Evolutionary conservation across 2,888 invertebrate species (phyloP).

Genomic region (Sphaerophoria rueppellii): DNA sequence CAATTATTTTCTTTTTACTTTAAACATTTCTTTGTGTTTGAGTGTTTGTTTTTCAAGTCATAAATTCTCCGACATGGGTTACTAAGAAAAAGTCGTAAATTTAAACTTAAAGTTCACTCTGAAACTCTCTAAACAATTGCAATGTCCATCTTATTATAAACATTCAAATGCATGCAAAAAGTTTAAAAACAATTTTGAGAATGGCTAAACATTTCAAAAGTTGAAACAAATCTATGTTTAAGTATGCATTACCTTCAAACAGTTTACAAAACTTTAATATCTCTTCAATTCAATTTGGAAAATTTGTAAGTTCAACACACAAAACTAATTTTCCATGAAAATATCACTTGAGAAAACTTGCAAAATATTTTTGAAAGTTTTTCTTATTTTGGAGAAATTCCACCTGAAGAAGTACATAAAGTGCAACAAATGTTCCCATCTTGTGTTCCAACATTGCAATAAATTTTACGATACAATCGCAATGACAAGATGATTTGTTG

Average conservation of each 20-base stretch:
- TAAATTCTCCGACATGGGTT: no score
- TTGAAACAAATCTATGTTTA: neutral
- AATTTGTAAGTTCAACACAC: neutral
- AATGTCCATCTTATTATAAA: no score
- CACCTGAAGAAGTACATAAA: conserved; percentile 66
- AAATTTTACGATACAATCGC: conserved; percentile 70
- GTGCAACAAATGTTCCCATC: conserved; percentile 67
- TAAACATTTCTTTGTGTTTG: no score
- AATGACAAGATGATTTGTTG: conserved; percentile 73
- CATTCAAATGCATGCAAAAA: no score
- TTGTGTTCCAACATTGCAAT: conserved; percentile 64
- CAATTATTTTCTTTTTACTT: no score
- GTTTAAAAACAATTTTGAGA: no score
- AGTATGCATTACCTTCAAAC: conserved; percentile 6
- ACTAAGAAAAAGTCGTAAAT: no score
- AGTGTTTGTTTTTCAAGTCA: no score
- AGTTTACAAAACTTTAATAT: neutral
- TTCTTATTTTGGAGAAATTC: conserved; percentile 47
- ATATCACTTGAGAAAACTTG: conserved; percentile 47
- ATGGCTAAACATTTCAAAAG: no score
- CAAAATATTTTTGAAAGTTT: conserved; percentile 44
- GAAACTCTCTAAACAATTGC: no score
- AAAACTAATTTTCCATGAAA: conserved; percentile 31
- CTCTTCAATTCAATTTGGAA: no score
- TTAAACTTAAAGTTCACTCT: no score